Conservation (phyloP, 2,888 invertebrate genomes). For the Hirtodrosophila histrioides region DNA sequence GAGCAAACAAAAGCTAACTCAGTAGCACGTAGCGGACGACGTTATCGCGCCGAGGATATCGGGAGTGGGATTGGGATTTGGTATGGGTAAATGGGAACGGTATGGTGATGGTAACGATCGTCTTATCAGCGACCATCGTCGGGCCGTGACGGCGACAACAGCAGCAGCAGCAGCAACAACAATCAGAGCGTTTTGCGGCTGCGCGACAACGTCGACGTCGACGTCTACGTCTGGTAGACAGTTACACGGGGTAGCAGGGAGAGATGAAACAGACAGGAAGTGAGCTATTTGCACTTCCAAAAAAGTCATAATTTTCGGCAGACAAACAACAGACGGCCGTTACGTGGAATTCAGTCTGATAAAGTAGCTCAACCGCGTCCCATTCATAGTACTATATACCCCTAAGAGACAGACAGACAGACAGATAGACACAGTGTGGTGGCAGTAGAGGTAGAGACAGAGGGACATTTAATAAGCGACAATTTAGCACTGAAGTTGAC, state of each 20-base stretch:
- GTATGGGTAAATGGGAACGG: conserved; percentile 16
- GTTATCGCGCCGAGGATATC: conserved; percentile 66
- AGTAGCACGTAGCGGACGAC: conserved; percentile 62
- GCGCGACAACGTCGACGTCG: conserved; percentile 40
- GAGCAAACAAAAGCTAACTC: conserved; percentile 54
- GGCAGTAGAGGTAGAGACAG: neutral
- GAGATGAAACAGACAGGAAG: conserved; percentile 64
- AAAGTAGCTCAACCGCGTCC: conserved; percentile 58
- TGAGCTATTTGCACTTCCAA: conserved; percentile 78
- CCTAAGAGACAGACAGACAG: conserved; percentile 7
- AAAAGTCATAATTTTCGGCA: conserved; percentile 80
- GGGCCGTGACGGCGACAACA: conserved; percentile 68
- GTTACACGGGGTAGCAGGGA: conserved; percentile 3
- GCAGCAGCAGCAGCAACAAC: conserved; percentile 29
- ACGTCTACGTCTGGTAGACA: neutral
- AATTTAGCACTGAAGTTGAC: conserved; percentile 75
- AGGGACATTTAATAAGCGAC: conserved; percentile 73
- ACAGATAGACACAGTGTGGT: neutral
- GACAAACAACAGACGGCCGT: conserved; percentile 53
- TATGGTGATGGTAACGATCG: conserved; percentile 35
- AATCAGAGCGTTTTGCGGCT: conserved; percentile 61
- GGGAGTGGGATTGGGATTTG: conserved; percentile 1
- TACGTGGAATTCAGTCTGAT: conserved; percentile 69
- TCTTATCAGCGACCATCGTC: conserved; percentile 72
- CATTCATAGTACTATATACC: conserved; percentile 34